Evolutionary conservation across 2,888 invertebrate genomes (phyloP).

Genomic region (Mythimna pallens): DNA sequence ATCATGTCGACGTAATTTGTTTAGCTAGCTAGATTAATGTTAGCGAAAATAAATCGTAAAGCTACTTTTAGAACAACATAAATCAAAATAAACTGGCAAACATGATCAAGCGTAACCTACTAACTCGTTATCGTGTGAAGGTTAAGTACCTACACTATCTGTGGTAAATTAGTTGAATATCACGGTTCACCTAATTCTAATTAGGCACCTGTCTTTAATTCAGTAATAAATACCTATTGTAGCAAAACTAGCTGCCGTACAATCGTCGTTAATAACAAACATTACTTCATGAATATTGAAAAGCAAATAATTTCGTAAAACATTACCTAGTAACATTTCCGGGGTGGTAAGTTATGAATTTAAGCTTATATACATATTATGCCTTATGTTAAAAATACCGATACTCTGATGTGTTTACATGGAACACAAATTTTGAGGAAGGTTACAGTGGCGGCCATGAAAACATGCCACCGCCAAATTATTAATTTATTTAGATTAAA

Average conservation of each 20-base stretch:
- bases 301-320: not conserved
- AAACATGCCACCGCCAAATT: slow-evolving; percentile 1
- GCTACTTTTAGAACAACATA: slow-evolving; percentile 28
- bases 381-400: not conserved
- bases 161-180: not conserved
- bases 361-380: not conserved
- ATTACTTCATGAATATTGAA: too few relatives aligned
- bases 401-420: not conserved
- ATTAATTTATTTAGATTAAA: not conserved
- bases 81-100: slow-evolving; percentile 41
- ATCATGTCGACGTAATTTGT: slow-evolving; percentile 22
- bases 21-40: slow-evolving; percentile 15
- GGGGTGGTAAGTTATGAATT: not conserved
- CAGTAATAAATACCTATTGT: not conserved
- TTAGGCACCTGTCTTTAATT: not conserved
- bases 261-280: not conserved
- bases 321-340: not conserved
- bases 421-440: slow-evolving; percentile 3
- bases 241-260: not conserved
- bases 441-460: slow-evolving; percentile 32
- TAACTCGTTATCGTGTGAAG: slow-evolving; percentile 27
- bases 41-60: slow-evolving; percentile 27
- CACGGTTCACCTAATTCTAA: slow-evolving; percentile 1
- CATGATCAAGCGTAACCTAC: slow-evolving; percentile 25
- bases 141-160: not conserved